A percentile compares a stretch with the other conserved stretches of the same genome.
Evolutionary conservation across 2,888 invertebrate species (phyloP).

Genomic region (Microdon myrmicae): DNA sequence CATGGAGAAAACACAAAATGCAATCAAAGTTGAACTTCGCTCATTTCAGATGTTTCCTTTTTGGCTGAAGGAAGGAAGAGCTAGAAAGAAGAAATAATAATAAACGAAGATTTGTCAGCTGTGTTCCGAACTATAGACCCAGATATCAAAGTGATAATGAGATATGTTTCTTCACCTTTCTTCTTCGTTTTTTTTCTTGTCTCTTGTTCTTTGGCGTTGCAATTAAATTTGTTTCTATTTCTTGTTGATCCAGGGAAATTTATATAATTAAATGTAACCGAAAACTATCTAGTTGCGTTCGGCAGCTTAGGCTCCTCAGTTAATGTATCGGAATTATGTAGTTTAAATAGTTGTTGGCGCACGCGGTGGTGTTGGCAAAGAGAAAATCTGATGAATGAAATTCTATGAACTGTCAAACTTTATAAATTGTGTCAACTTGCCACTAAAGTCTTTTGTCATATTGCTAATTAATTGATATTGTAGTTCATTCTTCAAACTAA

Average conservation of each 20-base stretch:
- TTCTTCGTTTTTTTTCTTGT: not conserved
- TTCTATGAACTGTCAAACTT: too few species aligned
- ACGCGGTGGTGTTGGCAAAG: too few species aligned
- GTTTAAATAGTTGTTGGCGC: too few species aligned
- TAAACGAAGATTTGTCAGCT: conserved; percentile 32
- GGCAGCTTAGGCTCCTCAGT: too few species aligned
- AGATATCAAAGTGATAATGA: conserved; percentile 42
- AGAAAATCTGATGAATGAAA: too few species aligned
- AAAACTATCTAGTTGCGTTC: conserved; percentile 4
- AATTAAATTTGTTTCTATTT: conserved; percentile 16
- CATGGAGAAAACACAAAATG: conserved; percentile 4
- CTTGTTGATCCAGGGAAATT: conserved; percentile 14
- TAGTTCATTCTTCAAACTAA: too few species aligned
- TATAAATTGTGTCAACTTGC: too few species aligned
- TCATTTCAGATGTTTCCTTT: conserved; percentile 10
- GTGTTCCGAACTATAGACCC: conserved; percentile 28
- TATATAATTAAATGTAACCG: not conserved
- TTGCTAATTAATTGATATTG: too few species aligned
- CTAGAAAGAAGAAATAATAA: too few species aligned
- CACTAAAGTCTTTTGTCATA: too few species aligned
- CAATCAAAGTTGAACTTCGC: conserved; percentile 6
- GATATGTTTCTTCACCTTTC: conserved; percentile 18
- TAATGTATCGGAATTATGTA: too few species aligned
- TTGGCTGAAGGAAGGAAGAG: conserved; percentile 12
- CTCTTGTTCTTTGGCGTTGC: conserved; percentile 13